Evolutionary conservation across 2,113 vertebrate species (phyloP).

Genomic region (Dinomys branickii): DNA sequence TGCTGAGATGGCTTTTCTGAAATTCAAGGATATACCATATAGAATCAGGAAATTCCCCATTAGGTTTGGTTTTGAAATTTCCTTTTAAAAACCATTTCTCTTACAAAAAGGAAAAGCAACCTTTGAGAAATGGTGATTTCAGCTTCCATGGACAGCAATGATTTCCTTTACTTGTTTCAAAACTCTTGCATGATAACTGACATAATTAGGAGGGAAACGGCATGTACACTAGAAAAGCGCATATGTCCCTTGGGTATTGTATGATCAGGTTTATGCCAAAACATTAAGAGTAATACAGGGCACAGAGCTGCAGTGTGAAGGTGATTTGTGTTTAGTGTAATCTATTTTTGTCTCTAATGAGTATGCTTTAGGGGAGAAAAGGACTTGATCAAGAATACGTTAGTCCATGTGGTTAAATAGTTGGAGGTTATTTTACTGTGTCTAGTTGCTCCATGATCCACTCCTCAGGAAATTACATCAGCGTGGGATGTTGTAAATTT

Average conservation of each 20-base stretch:
- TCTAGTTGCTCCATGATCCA: not conserved
- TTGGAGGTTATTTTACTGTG: not conserved
- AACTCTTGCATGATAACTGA: not conserved
- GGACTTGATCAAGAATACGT: not conserved
- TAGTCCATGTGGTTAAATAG: not conserved
- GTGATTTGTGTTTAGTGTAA: not conserved
- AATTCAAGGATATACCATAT: not conserved
- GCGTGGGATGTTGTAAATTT: not conserved
- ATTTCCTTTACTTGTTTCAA: constrained; percentile 44
- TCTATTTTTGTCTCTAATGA: not conserved
- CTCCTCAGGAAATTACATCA: not conserved
- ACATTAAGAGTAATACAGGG: not conserved
- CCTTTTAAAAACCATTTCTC: not conserved
- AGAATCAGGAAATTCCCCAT: not conserved
- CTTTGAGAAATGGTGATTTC: not conserved
- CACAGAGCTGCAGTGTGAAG: not conserved
- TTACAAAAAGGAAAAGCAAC: not conserved
- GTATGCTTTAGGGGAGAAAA: not conserved
- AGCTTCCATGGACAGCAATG: not conserved
- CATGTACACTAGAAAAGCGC: not conserved
- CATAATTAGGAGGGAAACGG: constrained; percentile 31
- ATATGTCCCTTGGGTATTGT: not conserved
- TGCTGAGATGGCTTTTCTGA: not conserved
- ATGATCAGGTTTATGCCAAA: not conserved
- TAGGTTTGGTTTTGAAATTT: constrained; percentile 13